phyloP scores from a whole-genome alignment of 2,888 invertebrate species.

The Acanthacorydalis orientalis region DNA sequence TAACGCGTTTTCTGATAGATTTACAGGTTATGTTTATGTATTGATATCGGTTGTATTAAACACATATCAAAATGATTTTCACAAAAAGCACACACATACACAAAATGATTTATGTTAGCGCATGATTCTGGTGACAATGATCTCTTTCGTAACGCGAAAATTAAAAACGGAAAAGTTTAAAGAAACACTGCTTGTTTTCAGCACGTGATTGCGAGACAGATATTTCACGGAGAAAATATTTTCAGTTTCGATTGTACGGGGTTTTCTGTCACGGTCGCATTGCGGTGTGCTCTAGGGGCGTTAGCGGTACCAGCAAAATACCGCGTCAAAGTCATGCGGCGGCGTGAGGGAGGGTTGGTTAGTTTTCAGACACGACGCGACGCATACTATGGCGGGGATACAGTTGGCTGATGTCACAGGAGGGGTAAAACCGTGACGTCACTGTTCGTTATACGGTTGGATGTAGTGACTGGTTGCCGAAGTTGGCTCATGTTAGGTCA shows the following conservation, averaged over 20 bases:
- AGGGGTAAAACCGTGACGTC: not conserved
- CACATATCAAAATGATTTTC: too few species aligned
- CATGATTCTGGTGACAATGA: too few species aligned
- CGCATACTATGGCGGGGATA: not conserved
- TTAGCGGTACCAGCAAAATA: not conserved
- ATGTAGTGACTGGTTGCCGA: slow-evolving; percentile 32
- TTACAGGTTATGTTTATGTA: too few species aligned
- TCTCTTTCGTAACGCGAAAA: too few species aligned
- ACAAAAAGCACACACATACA: too few species aligned
- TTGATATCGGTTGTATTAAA: too few species aligned
- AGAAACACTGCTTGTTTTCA: too few species aligned
- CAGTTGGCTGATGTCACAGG: not conserved
- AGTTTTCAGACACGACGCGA: slow-evolving; percentile 1
- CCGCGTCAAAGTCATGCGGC: not conserved
- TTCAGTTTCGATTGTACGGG: not conserved
- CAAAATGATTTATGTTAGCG: too few species aligned
- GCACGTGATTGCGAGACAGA: too few species aligned
- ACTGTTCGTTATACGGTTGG: not conserved
- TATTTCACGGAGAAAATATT: not conserved
- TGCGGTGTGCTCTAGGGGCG: not conserved
- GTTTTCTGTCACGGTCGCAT: not conserved
- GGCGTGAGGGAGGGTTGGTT: slow-evolving; percentile 4
- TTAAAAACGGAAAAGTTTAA: too few species aligned
- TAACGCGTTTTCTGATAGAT: too few species aligned
- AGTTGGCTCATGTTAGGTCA: slow-evolving; percentile 24